Base-by-base conservation (phyloP, 92 coral and sea anemone genomes). In the Meandrina meandrites region DNA sequence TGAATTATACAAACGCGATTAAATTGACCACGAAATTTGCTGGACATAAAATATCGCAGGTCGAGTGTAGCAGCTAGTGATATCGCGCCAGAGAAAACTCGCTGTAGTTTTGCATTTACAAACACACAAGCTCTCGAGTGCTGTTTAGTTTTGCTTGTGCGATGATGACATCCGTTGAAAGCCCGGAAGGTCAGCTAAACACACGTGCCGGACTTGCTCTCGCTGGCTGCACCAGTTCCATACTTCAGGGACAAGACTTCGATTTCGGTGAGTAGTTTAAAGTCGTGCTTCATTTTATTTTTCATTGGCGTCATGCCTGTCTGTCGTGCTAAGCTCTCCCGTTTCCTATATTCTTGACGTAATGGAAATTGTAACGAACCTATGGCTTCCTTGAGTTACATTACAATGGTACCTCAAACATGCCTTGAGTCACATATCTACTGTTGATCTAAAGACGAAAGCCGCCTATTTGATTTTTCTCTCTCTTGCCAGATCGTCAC, bases 241-340 rank as follows among this genome's bases (percentile, higher is more conserved):
- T 90, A 88, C 84, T 90, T 68, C 95, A 90, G 42, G 89, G 93
- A 32, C 95, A 92, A 56, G 95, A 92, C 73, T 75, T 92, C 60
- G 95, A 92, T 85, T 92, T 90, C 81, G 95, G 95, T 92, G 71
- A 88, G 95, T 76, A 36, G 48, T 30, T 28, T 73, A 5, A 64
- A 76, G 64, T 68, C 53, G 51, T 40, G 5, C 57, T 50, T 37
- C 58, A 15, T 53, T 48, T 45, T 85, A 19, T 74, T 6, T 58
- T 35, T 22, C 19, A 73, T 79, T 80, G 69, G 67, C 81, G 76
- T 53, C 79, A n/a, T 85, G 28, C 53, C 37, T 76, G 22, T 62
- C 58, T 78, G 88, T 16, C 66, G 70, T 56, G 47, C 82, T 80
- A 79, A 89, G 89, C 82, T 80, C 17, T 68, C 83, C 68, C 45